These are phyloP conservation scores for Tuberolachnus salignus DNA, from an alignment of 2,888 invertebrate species.

Conservation along the genomic window DNA sequence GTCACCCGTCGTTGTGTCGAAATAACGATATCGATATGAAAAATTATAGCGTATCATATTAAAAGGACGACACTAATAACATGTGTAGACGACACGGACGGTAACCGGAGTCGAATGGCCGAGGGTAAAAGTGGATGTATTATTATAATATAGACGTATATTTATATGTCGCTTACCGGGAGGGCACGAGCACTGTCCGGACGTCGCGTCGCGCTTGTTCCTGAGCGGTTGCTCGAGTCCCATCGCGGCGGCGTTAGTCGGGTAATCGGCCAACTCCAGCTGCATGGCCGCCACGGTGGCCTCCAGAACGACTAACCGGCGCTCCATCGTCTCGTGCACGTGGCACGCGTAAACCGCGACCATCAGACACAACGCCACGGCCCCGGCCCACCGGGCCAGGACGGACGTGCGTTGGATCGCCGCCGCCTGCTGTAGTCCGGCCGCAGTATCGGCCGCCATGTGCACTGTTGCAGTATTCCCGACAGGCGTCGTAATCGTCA, in stretches of 20 bases:
- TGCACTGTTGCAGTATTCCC: not conserved
- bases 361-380: constrained; percentile 27
- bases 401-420: constrained; percentile 4
- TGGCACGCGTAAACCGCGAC: constrained; percentile 45
- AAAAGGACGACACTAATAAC: too few species aligned
- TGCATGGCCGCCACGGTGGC: constrained; percentile 36
- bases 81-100: too few species aligned
- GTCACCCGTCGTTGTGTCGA: not conserved
- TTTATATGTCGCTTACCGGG: constrained; percentile 27
- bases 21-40: not conserved
- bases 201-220: constrained; percentile 45
- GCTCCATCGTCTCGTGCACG: constrained; percentile 21
- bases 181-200: constrained; percentile 47
- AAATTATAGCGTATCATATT: not conserved
- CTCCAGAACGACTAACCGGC: constrained; percentile 36
- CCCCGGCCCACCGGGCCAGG: constrained; percentile 22
- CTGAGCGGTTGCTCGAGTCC: constrained; percentile 28
- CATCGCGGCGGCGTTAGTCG: not conserved
- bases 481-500: not conserved
- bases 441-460: constrained; percentile 18
- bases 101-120: too few species aligned
- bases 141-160: not conserved
- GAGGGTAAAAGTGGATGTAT: too few species aligned
- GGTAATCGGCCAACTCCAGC: not conserved
- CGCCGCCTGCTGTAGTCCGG: constrained; percentile 19